Conservation (phyloP, 2,888 invertebrate species). For the Emmelina monodactyla region DNA sequence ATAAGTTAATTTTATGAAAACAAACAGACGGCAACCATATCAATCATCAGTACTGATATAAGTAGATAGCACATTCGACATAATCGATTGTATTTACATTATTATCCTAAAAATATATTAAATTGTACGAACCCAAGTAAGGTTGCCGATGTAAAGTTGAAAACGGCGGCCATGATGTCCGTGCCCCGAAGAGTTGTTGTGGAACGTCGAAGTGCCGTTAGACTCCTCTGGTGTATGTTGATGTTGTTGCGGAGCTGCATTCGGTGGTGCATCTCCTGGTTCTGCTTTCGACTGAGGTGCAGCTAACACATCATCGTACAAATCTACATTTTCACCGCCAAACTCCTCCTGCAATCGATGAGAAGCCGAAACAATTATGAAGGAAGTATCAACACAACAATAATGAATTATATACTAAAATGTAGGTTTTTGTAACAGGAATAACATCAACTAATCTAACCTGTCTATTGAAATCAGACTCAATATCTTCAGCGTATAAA, state of each 20-base stretch:
- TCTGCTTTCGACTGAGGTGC: conserved; percentile 72
- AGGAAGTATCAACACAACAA: background rate
- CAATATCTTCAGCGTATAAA: conserved; percentile 96
- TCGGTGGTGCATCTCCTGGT: conserved; percentile 65
- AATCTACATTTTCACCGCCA: conserved; percentile 87
- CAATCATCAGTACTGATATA: no score
- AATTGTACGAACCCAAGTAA: conserved; percentile 93
- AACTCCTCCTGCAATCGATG: conserved; percentile 72
- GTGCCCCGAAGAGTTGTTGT: conserved; percentile 75
- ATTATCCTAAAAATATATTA: no score
- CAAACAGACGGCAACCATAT: conserved; percentile 32
- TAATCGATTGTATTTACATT: no score
- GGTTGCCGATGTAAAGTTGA: conserved; percentile 96
- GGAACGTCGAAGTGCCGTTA: conserved; percentile 72
- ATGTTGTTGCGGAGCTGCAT: conserved; percentile 61
- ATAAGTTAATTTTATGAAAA: no score
- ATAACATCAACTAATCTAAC: no score
- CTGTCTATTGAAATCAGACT: conserved; percentile 83
- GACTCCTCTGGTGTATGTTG: conserved; percentile 71
- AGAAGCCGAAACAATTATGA: conserved; percentile 2
- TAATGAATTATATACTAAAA: background rate
- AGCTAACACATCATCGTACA: conserved; percentile 95
- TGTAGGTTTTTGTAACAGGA: no score
- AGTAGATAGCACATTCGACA: no score
- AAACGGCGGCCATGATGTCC: conserved; percentile 82